Evolutionary conservation across 2,113 vertebrate species (phyloP), one percentile per base, ranked within the genome.

Genomic region (Prionailurus viverrinus): DNA sequence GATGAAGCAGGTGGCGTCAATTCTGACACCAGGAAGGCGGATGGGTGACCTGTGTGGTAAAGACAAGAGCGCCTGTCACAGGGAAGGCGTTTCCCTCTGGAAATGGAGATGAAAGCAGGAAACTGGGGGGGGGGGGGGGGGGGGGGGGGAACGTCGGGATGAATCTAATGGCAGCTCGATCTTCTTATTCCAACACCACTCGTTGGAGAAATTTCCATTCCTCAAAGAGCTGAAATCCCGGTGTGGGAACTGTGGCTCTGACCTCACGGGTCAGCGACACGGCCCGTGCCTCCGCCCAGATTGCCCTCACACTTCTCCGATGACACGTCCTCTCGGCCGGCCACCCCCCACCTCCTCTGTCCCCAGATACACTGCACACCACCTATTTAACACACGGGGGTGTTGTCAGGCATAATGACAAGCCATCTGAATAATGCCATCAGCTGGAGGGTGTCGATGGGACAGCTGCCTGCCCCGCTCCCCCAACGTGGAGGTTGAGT

Each of bases 391-490:
- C 10, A 4, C 81, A 15, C 3, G 4, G 73, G 74, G 89, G 45
- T 92, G 80, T 51, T 79, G 71, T 95, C 91, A 91, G 94, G 76
- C 61, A 39, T 68, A 65, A 89, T 61, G 91, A 89, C 0, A 1
- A 97, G 78, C 71, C 78, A 61, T 91, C 48, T 69, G 81, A 97
- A 95, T 74, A 95, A 73, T 48, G n/a, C 94, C 86, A 89, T 78
- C 65, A 7, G 3, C 53, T 48, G 76, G 63, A 53, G 83, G 63
- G 66, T 97, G 86, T 86, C 65, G 97, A 93, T 95, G 91, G 96
- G 97, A 81, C 39, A 88, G 84, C 65, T 19, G 0, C 88, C 68
- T 36, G 55, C 81, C 78, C 76, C 25, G 55, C 73, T 15, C 81
- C 53, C 15, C 65, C 81, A 13, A 39, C 1, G 10, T 5, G 2